A percentile compares a stretch with the other conserved stretches of the same genome.
These are phyloP conservation scores for Scalopus aquaticus DNA, from an alignment of 2,113 vertebrate species.

Conservation along the genomic window DNA sequence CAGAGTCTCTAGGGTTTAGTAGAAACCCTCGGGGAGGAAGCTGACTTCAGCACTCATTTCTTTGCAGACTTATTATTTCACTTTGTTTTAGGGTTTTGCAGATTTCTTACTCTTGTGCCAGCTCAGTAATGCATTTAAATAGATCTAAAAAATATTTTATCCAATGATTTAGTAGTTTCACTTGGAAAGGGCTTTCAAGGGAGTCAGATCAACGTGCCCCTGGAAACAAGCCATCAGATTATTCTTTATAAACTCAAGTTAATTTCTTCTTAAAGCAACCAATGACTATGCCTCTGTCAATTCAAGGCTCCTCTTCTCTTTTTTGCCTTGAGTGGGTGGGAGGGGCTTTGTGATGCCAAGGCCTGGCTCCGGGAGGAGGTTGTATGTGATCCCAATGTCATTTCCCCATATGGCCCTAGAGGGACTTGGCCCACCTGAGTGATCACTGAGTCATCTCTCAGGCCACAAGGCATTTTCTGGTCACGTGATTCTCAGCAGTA, in stretches of 20 bases:
- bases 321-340: fast-evolving
- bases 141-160: background rate
- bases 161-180: background rate
- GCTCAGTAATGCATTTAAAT: slow-evolving; percentile 25
- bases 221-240: background rate
- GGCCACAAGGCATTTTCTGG: no score
- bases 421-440: background rate
- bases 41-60: background rate
- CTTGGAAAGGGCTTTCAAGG: background rate
- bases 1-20: background rate
- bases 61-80: background rate
- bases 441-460: background rate
- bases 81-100: background rate
- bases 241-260: slow-evolving; percentile 14
- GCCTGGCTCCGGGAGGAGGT: background rate
- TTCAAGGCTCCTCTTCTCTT: background rate
- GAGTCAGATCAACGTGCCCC: background rate
- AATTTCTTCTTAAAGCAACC: slow-evolving; percentile 35
- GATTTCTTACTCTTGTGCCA: background rate
- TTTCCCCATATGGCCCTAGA: background rate
- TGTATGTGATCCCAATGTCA: fast-evolving
- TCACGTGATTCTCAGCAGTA: background rate
- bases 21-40: background rate
- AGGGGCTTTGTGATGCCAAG: no score
- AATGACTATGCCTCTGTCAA: background rate